A percentile compares a stretch with the other conserved stretches of the same genome.
Conservation (phyloP, 2,888 invertebrate genomes). For the Brachynemurus nebulosus region DNA sequence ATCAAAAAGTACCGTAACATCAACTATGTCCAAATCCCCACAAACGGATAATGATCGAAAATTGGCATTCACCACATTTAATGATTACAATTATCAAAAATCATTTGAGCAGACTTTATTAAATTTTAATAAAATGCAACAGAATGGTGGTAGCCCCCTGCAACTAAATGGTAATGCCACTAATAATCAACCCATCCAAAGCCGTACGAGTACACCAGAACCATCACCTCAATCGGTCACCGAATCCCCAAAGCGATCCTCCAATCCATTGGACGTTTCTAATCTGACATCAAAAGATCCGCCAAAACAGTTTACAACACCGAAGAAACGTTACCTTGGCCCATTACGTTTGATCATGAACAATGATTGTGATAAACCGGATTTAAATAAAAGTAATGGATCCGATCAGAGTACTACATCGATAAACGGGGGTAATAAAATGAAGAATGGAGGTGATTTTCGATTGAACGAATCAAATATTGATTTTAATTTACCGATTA, state of each 20-base stretch:
- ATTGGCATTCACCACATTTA: background rate
- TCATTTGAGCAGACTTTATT: too few species aligned
- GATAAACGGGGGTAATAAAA: slow-evolving; percentile 18
- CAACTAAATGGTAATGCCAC: too few species aligned
- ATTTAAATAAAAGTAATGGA: slow-evolving; percentile 31
- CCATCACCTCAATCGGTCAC: slow-evolving; percentile 8
- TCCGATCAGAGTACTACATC: slow-evolving; percentile 13
- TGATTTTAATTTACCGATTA: slow-evolving; percentile 78
- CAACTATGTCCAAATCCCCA: too few species aligned
- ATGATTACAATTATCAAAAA: too few species aligned
- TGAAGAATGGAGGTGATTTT: slow-evolving; percentile 18
- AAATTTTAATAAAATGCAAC: too few species aligned
- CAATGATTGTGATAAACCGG: too few species aligned
- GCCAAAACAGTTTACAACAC: slow-evolving; percentile 27
- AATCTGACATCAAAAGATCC: slow-evolving; percentile 48
- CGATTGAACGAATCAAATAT: slow-evolving; percentile 36
- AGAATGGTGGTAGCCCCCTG: too few species aligned
- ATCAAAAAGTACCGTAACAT: slow-evolving; percentile 9
- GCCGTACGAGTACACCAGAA: slow-evolving; percentile 24
- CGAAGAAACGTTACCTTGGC: background rate
- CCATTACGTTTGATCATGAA: slow-evolving; percentile 17
- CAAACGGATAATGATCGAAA: too few species aligned
- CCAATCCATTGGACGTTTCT: slow-evolving; percentile 47
- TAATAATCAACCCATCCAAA: slow-evolving; percentile 2
- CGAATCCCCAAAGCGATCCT: slow-evolving; percentile 31